Percentiles rank a stretch among this genome's conserved stretches.
Conservation (phyloP, 2,113 vertebrate species). For the Tragulus kanchil region DNA sequence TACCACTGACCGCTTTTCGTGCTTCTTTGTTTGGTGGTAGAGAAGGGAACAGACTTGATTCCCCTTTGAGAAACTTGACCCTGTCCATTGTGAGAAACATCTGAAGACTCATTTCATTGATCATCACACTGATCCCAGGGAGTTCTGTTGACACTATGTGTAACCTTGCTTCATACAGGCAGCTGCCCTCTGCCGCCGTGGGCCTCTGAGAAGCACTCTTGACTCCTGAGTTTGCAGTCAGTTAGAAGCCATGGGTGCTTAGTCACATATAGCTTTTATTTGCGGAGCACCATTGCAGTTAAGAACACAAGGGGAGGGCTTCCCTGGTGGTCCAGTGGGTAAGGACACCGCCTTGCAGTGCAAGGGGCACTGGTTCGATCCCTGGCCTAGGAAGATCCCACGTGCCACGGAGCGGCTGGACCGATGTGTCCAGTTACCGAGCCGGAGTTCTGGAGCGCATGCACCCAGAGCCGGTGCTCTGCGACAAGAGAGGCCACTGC, state of each 20-base stretch:
- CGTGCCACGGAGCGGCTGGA: too few relatives aligned
- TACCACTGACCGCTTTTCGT: not conserved
- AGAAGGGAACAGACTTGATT: not conserved
- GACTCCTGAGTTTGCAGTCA: conserved; percentile 25
- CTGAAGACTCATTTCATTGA: conserved; percentile 48
- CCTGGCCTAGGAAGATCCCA: too few relatives aligned
- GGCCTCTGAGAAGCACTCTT: not conserved
- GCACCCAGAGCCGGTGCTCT: too few relatives aligned
- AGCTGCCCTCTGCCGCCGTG: not conserved
- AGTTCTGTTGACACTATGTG: conserved; percentile 55
- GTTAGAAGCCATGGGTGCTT: not conserved
- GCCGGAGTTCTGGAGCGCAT: too few relatives aligned
- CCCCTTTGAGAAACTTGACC: not conserved
- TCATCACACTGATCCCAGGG: not conserved
- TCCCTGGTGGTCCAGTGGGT: too few relatives aligned
- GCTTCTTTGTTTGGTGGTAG: not conserved
- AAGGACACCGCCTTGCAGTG: too few relatives aligned
- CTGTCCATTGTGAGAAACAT: conserved; percentile 7
- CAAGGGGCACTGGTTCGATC: too few relatives aligned
- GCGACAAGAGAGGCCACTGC: too few relatives aligned
- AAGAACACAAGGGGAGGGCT: not conserved
- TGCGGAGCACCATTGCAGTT: not conserved
- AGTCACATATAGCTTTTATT: not conserved
- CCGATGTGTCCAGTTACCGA: too few relatives aligned
- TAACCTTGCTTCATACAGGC: conserved; percentile 59